phyloP scores from a whole-genome alignment of 2,797 vertebrate species.

The Lepus townsendii region DNA sequence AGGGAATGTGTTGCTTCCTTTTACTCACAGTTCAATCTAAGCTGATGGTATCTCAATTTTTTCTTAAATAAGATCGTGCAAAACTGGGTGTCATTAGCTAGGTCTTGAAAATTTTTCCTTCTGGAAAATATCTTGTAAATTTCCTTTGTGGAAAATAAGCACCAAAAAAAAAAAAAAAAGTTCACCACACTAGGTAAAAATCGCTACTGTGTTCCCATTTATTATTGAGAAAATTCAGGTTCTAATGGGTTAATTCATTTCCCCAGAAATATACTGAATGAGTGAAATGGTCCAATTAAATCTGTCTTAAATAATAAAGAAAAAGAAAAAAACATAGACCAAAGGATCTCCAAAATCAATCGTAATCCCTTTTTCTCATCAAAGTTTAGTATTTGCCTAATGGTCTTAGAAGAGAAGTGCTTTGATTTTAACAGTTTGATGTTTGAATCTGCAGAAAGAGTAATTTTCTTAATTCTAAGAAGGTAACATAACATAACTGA shows the following conservation, averaged over 20 bases:
- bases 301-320: background rate
- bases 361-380: background rate
- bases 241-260: background rate
- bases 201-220: background rate
- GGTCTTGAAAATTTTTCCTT: background rate
- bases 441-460: background rate
- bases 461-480: background rate
- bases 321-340: background rate
- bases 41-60: fast-evolving
- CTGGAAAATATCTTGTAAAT: slow-evolving; percentile 9
- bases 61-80: background rate
- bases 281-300: background rate
- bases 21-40: background rate
- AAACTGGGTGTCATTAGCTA: background rate
- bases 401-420: background rate
- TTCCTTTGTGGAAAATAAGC: slow-evolving; percentile 37
- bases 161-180: background rate
- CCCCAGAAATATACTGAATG: background rate
- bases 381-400: background rate
- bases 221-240: background rate
- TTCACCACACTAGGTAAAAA: background rate
- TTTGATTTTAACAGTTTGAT: background rate
- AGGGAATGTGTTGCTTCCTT: background rate
- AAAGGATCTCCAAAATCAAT: background rate
- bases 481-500: background rate